phyloP scores from a whole-genome alignment of 1,140 invertebrate genomes.

The Gonioctena quinquepunctata region DNA sequence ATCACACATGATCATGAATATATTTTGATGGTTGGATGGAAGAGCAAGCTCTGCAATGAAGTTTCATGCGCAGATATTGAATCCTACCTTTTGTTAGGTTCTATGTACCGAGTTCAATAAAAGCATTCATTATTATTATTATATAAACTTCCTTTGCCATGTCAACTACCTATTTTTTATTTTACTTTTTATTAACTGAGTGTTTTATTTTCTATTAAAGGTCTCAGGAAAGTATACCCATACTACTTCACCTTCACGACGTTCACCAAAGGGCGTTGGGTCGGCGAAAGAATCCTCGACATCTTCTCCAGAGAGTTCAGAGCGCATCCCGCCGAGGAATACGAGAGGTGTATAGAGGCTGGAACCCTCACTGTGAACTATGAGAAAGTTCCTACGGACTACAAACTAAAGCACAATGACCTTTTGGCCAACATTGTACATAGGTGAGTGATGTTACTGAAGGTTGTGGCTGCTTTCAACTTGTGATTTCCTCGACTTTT shows the following conservation, averaged over 20 bases:
- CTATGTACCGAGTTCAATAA: no score
- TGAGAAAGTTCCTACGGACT: constrained; percentile 88
- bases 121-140: no score
- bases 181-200: no score
- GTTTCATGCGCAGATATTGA: no score
- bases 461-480: no score
- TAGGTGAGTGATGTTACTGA: constrained; percentile 67
- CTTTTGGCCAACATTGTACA: constrained; percentile 92
- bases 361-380: constrained; percentile 95
- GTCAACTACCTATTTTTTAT: no score
- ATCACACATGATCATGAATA: no score
- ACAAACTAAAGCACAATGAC: constrained; percentile 92
- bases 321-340: constrained; percentile 89
- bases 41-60: no score
- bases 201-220: constrained; percentile 63
- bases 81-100: no score
- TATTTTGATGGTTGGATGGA: no score
- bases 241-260: constrained; percentile 98
- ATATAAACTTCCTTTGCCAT: no score
- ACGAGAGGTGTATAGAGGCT: constrained; percentile 86
- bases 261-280: constrained; percentile 97
- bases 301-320: constrained; percentile 93
- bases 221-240: constrained; percentile 95
- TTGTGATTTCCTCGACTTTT: no score
- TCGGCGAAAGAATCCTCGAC: constrained; percentile 91